These are phyloP conservation scores for Falco columbarius DNA, from an alignment of 2,797 vertebrate genomes.

Conservation along the genomic window DNA sequence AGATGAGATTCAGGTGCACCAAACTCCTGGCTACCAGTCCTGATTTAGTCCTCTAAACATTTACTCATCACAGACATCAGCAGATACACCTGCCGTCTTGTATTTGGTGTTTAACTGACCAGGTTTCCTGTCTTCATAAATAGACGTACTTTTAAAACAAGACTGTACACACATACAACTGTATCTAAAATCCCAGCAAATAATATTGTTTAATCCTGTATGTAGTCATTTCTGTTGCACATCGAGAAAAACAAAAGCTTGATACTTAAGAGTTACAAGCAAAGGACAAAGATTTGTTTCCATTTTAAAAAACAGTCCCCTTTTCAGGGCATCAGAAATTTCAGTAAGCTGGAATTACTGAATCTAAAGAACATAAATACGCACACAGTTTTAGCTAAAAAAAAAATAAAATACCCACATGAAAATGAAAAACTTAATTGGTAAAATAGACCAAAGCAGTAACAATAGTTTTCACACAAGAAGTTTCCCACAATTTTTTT, in stretches of 20 bases:
- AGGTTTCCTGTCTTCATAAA: neutral
- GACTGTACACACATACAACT: neutral
- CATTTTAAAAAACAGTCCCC: accelerated
- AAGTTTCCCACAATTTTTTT: neutral
- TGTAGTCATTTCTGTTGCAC: neutral
- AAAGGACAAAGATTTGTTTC: neutral
- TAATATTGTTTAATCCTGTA: neutral
- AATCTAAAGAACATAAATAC: neutral
- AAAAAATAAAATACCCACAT: accelerated
- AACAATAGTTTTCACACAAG: neutral
- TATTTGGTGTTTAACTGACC: neutral
- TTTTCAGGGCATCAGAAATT: neutral
- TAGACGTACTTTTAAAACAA: neutral
- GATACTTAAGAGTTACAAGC: neutral
- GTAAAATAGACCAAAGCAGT: neutral
- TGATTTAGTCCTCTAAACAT: neutral
- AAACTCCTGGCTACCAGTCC: neutral
- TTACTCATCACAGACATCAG: neutral
- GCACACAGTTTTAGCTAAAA: neutral
- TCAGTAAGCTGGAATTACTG: neutral
- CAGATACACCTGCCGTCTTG: neutral
- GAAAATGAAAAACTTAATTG: neutral
- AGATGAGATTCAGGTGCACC: neutral
- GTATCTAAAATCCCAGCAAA: neutral
- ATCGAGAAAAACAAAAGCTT: neutral